Evolutionary conservation across 1,140 invertebrate genomes (phyloP), one percentile per base, ranked within the genome.

Genomic region (Cydia strobilella): DNA sequence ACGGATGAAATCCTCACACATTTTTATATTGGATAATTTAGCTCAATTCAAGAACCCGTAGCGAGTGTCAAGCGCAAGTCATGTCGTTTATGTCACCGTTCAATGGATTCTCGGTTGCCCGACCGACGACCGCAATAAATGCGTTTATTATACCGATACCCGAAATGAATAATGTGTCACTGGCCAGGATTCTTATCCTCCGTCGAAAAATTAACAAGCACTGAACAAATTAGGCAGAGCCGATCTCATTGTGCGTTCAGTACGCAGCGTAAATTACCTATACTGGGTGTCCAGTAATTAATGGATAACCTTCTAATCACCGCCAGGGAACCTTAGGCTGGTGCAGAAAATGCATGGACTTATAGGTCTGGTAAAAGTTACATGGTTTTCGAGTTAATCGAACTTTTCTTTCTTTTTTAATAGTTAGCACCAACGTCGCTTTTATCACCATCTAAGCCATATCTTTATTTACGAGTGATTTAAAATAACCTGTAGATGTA

Each of bases 21-120:
- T 78, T 76, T 72, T 78, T 76, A 77, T 75, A 75, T 76, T 62
- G 75, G 72, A 42, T 73, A 80, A 77, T 77, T 80, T 76, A 74
- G 65, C 69, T 75, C 78, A 77, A 79, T 77, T 80, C 77, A 69
- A 54, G 76, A 78, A 35, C 65, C 65, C 65, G 65, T 35, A 10
- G 31, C 27, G 31, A 35, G 65, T 35, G 27, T n/a, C 4, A 35
- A 69, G 65, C 65, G 65, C 25, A 65, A 69, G 65, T 69, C 63
- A 66, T 27, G 63, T 66, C 25, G 10, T 66, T 66, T 66, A 66
- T 66, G 63, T 31, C 65, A 69, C 31, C 65, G 65, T 69, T 39
- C 31, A 69, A 35, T 69, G 65, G n/a, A 69, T 35, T n/a, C 31
- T 35, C 54, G 54, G 51, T n/a, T 54, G 51, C 20, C 18, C 54